These are phyloP conservation scores for Lycia hirtaria DNA, from an alignment of 2,888 invertebrate species.

Conservation along the genomic window DNA sequence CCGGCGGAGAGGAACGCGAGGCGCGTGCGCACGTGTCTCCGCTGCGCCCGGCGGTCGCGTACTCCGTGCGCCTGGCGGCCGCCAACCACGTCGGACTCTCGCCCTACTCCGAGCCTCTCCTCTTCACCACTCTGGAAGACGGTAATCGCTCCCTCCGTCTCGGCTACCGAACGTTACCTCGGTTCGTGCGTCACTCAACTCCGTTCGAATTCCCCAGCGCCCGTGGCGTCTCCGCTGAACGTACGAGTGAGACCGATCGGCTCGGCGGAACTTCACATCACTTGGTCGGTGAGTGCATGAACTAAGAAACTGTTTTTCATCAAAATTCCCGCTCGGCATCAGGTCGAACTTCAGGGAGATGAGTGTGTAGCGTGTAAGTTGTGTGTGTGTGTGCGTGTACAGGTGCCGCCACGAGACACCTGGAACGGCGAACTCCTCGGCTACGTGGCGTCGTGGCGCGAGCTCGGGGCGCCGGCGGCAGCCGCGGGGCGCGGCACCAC, in stretches of 20 bases:
- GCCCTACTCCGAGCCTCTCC: constrained; percentile 87
- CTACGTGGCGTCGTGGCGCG: constrained; percentile 88
- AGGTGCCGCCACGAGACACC: constrained; percentile 87
- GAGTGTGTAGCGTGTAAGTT: no score
- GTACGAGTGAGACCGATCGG: constrained; percentile 88
- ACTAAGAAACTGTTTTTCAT: no score
- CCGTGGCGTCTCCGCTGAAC: constrained; percentile 88
- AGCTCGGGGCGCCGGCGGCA: constrained; percentile 54
- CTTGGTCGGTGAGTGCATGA: constrained; percentile 90
- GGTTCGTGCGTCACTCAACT: background rate
- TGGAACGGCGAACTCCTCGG: constrained; percentile 91
- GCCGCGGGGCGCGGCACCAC: constrained; percentile 70
- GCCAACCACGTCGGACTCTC: constrained; percentile 90
- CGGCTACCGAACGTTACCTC: background rate
- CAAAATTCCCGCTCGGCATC: no score
- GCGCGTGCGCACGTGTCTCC: constrained; percentile 69
- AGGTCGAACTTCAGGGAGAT: no score
- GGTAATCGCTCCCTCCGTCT: constrained; percentile 66
- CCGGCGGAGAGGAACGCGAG: background rate
- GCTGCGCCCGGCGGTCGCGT: constrained; percentile 88
- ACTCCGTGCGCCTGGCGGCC: constrained; percentile 88
- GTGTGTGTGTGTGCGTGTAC: no score
- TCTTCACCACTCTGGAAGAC: constrained; percentile 90
- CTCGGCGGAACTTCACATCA: constrained; percentile 88
- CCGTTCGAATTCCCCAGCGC: constrained; percentile 73